Conservation (phyloP, 2,797 vertebrate genomes). For the Danionella dracula region DNA sequence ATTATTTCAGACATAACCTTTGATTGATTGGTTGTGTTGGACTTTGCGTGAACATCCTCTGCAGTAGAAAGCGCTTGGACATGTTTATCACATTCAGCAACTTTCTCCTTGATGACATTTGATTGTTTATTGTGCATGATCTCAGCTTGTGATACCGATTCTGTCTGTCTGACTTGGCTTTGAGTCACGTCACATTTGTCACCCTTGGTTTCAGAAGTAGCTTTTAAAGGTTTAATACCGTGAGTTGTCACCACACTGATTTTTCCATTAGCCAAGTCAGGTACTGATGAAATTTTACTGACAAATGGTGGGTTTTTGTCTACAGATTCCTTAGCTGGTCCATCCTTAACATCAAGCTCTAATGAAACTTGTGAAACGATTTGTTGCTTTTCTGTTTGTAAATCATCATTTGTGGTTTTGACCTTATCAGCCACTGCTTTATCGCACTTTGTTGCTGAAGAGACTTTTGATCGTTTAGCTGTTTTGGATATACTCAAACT, state of each 20-base stretch:
- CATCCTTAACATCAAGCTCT: neutral
- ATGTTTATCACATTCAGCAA: conserved; percentile 50
- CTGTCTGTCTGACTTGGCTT: neutral
- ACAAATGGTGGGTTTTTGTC: conserved; percentile 27
- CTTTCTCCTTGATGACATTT: neutral
- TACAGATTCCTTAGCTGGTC: neutral
- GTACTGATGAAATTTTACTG: conserved; percentile 35
- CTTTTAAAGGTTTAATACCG: neutral
- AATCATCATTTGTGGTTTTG: neutral
- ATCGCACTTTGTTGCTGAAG: conserved; percentile 33
- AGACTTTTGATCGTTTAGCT: conserved; percentile 30
- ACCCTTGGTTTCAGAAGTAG: neutral
- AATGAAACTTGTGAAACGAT: neutral
- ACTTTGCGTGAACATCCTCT: neutral
- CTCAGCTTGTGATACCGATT: neutral
- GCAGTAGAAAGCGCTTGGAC: conserved; percentile 39
- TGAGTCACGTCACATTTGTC: neutral
- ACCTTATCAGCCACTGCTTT: neutral
- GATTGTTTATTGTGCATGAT: neutral
- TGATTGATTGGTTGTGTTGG: neutral
- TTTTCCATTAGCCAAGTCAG: conserved; percentile 38
- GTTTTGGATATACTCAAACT: conserved; percentile 27
- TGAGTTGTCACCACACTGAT: conserved; percentile 33
- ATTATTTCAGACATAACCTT: conserved; percentile 42
- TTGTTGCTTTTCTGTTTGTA: neutral